Base-by-base conservation (phyloP, 2,113 vertebrate genomes). In the Nycticryphes semicollaris region DNA sequence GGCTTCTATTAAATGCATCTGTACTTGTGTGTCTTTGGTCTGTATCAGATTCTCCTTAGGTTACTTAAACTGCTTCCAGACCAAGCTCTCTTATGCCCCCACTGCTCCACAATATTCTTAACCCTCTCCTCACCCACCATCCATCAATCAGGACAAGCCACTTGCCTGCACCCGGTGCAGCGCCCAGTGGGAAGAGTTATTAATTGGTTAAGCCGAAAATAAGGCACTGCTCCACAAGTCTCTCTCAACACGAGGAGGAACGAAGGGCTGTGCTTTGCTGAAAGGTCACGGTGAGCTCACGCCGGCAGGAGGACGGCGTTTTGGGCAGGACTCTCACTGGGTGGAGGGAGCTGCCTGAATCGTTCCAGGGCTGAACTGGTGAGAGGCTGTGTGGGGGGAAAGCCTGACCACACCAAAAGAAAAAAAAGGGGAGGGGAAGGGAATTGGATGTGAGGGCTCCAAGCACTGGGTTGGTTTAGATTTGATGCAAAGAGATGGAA, bases 51-150 rank as follows among this genome's bases (percentile, higher is more conserved):
- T 94, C 96, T 96, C 91, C 95, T 92, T 94, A 95, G 92, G 93
- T 96, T 97, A 87, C 91, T 97, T 69, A 93, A 96, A 95, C 77
- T 91, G 91, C 91, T 96, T 96, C 95, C 96, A 96, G 94, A 96
- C 79, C 73, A 82, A 76, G 67, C 62, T 92, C 66, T 80, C 72
- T 54, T 57, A 15, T 95, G 67, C 54, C 67, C 87, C 63, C 37
- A 27, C 84, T 88, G 79, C 90, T 93, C 79, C 51, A 25, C 0
- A 4, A 37, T 68, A 57, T 47, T 35, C 53, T 97, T 97, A 97
- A 97, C 96, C 87, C 94, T 92, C 77, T 94, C 92, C 73, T 96
- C 62, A 35, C 92, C 73, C 41, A 20, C 53, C 30, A 11, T 41
- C 72, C 76, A 30, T 82, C 86, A 39, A 8, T n/a, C 76, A 72